Percentiles rank a stretch among this genome's conserved stretches.
These are phyloP conservation scores for Capromys pilorides DNA, from an alignment of 2,797 vertebrate species.

Conservation along the genomic window DNA sequence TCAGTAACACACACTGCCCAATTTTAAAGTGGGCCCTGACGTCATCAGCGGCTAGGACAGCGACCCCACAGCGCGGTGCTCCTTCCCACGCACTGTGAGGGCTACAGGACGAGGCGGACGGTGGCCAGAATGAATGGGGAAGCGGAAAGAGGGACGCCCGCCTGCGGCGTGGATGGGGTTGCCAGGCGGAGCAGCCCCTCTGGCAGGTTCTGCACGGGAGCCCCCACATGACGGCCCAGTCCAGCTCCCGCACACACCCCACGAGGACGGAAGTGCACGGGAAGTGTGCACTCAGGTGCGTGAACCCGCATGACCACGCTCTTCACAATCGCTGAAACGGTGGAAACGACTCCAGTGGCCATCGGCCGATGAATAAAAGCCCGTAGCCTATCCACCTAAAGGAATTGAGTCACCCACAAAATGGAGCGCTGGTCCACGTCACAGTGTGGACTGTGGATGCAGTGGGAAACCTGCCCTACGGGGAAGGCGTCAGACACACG, in stretches of 20 bases:
- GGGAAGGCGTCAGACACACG: background rate
- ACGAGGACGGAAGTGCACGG: background rate
- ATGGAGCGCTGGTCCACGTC: background rate
- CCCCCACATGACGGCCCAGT: background rate
- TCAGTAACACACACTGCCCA: conserved; percentile 2
- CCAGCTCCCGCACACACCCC: background rate
- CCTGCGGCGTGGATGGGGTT: background rate
- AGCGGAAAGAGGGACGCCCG: background rate
- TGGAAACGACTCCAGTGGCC: background rate
- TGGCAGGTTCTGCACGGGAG: background rate
- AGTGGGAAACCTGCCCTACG: background rate
- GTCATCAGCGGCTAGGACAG: background rate
- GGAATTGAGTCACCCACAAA: background rate
- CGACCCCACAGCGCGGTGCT: background rate
- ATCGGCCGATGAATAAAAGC: background rate
- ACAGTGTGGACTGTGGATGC: background rate
- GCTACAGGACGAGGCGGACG: too few species aligned
- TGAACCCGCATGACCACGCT: background rate
- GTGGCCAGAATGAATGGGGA: background rate
- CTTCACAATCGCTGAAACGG: background rate
- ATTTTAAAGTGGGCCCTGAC: conserved; percentile 23
- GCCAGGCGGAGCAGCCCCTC: background rate
- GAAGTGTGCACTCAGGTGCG: background rate
- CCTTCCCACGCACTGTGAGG: background rate
- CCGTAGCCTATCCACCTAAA: background rate